A percentile compares a stretch with the other conserved stretches of the same genome.
These are phyloP conservation scores for Mythimna albipuncta DNA, from an alignment of 2,888 invertebrate species.

Conservation along the genomic window DNA sequence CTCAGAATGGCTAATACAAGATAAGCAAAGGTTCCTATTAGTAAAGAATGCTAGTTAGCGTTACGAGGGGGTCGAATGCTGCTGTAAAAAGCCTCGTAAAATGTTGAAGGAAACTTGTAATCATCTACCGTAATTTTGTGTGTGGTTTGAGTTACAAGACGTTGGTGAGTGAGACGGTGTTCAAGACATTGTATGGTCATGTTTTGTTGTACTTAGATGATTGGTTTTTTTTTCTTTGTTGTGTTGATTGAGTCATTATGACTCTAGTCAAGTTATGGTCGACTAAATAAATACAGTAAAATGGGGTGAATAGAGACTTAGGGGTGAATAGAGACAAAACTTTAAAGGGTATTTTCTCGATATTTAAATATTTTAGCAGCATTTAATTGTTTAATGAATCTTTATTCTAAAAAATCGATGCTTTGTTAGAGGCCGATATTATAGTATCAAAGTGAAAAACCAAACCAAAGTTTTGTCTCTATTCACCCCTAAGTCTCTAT, in stretches of 20 bases:
- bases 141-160: slow-evolving; percentile 46
- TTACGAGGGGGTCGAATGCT: slow-evolving; percentile 54
- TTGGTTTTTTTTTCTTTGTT: background rate
- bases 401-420: too few species aligned
- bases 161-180: background rate
- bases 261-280: background rate
- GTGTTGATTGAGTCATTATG: background rate
- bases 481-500: too few species aligned
- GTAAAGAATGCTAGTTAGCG: slow-evolving; percentile 61
- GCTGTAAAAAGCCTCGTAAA: slow-evolving; percentile 61
- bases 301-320: too few species aligned
- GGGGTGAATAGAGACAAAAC: too few species aligned
- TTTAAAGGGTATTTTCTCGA: too few species aligned
- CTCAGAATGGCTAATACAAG: slow-evolving; percentile 48
- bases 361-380: too few species aligned
- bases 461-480: too few species aligned
- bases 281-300: background rate
- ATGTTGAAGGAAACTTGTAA: slow-evolving; percentile 56
- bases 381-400: too few species aligned
- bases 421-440: too few species aligned
- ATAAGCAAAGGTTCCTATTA: slow-evolving; percentile 56
- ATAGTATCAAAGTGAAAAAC: too few species aligned
- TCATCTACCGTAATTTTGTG: slow-evolving; percentile 52
- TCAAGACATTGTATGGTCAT: background rate
- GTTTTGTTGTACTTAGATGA: slow-evolving; percentile 7